Percentiles rank a stretch among this genome's conserved stretches.
phyloP scores from a whole-genome alignment of 2,888 invertebrate genomes.

The Ennomos fuscantarius region DNA sequence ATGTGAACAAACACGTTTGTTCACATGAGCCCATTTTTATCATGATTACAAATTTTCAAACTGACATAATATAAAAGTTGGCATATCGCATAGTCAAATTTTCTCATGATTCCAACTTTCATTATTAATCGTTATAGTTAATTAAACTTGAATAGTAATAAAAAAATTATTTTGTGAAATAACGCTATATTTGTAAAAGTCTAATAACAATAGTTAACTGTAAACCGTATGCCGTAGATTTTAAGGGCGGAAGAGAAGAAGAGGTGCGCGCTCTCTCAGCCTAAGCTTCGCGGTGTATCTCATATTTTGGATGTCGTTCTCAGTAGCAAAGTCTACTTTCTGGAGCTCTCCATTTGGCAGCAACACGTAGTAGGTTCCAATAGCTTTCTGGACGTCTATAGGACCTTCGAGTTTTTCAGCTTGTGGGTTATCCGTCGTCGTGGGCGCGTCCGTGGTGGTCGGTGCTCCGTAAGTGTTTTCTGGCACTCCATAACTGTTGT shows the following conservation, averaged over 20 bases:
- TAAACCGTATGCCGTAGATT: not conserved
- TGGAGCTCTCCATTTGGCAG: constrained; percentile 87
- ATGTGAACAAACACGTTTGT: too few species aligned
- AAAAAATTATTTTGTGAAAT: too few species aligned
- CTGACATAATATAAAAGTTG: too few species aligned
- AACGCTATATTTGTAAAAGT: constrained; percentile 6
- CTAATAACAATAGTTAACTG: not conserved
- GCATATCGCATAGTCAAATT: too few species aligned
- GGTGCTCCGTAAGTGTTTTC: constrained; percentile 63
- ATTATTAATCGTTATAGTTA: too few species aligned
- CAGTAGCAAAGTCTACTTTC: constrained; percentile 84
- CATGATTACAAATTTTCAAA: too few species aligned
- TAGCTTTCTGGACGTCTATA: constrained; percentile 77
- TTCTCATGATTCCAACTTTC: too few species aligned
- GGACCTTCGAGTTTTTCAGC: constrained; percentile 68
- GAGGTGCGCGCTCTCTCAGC: constrained; percentile 71
- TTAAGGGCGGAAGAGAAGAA: constrained; percentile 65
- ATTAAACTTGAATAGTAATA: too few species aligned
- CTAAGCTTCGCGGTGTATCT: constrained; percentile 85
- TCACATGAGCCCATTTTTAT: too few species aligned
- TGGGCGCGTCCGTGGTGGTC: constrained; percentile 62
- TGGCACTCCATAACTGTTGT: constrained; percentile 64
- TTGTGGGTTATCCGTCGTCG: constrained; percentile 68
- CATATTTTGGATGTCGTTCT: constrained; percentile 83
- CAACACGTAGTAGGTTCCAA: constrained; percentile 86